These are phyloP conservation scores for Drosophila suzukii DNA, from an alignment of 1,140 invertebrate species.

Conservation along the genomic window DNA sequence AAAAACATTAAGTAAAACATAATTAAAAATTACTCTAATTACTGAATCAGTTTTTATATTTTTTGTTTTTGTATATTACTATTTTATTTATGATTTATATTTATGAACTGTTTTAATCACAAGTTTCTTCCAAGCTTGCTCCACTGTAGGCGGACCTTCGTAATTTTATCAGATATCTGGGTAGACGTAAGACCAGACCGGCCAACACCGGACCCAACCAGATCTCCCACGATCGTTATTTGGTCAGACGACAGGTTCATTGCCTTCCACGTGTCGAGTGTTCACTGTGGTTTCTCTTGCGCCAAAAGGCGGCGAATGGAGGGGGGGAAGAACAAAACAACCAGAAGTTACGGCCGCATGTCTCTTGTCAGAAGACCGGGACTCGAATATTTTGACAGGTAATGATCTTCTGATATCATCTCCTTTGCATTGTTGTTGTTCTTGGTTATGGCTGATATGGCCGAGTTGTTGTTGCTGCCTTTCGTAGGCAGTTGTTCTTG, in stretches of 20 bases:
- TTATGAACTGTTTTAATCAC: too few relatives aligned
- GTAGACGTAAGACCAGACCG: neutral
- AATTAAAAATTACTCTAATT: too few relatives aligned
- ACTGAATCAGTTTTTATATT: too few relatives aligned
- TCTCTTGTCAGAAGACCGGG: neutral
- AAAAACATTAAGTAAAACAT: neutral
- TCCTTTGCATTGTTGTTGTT: slow-evolving; percentile 3
- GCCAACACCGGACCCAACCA: slow-evolving; percentile 24
- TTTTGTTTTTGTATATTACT: too few relatives aligned
- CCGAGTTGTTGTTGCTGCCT: slow-evolving; percentile 10
- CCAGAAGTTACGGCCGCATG: neutral
- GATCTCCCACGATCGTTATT: neutral
- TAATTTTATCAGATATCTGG: neutral
- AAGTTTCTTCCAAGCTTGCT: neutral
- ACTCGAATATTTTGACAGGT: slow-evolving; percentile 3
- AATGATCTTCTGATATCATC: slow-evolving; percentile 27
- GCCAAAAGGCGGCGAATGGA: neutral
- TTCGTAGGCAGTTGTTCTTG: neutral
- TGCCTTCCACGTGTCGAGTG: neutral
- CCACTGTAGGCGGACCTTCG: slow-evolving; percentile 8
- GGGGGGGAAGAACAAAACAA: neutral
- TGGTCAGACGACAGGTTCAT: neutral
- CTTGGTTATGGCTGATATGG: slow-evolving; percentile 11
- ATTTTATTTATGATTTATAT: too few relatives aligned
- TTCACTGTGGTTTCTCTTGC: neutral